Percentiles rank a stretch among this genome's conserved stretches.
Conservation (phyloP, 2,113 vertebrate genomes). For the Galbula dea region DNA sequence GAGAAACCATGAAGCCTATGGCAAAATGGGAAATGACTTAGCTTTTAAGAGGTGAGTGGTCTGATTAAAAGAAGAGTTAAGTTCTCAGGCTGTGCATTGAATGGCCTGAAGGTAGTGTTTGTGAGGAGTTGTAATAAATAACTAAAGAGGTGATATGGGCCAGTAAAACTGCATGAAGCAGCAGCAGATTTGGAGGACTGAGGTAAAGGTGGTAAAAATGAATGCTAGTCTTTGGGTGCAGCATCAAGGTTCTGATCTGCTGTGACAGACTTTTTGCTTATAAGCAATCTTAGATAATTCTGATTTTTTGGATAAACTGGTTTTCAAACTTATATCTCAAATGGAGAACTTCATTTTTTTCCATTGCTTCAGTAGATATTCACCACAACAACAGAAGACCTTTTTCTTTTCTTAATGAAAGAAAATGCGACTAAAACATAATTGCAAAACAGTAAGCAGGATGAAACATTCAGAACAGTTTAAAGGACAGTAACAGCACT, state of each 20-base stretch:
- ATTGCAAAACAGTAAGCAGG: not conserved
- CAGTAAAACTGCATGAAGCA: not conserved
- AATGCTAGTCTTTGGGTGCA: not conserved
- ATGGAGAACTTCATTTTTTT: not conserved
- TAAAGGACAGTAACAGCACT: not conserved
- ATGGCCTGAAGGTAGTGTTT: not conserved
- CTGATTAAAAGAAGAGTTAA: not conserved
- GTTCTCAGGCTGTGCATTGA: not conserved
- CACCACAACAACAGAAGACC: not conserved
- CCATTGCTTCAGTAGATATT: not conserved
- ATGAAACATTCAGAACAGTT: not conserved
- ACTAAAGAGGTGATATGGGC: not conserved
- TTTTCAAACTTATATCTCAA: not conserved
- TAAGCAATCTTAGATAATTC: not conserved
- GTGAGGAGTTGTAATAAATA: not conserved
- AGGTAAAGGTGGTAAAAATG: not conserved
- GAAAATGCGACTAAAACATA: not conserved
- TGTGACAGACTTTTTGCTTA: not conserved
- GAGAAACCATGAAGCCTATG: not conserved
- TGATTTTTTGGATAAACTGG: not conserved
- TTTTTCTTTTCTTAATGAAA: not conserved
- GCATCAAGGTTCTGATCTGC: not conserved
- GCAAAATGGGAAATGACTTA: not conserved
- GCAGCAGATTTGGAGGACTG: not conserved
- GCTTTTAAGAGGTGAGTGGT: not conserved